Evolutionary conservation across 2,888 invertebrate genomes (phyloP), one percentile per base, ranked within the genome.

Genomic region (Himalopsyche anomala): DNA sequence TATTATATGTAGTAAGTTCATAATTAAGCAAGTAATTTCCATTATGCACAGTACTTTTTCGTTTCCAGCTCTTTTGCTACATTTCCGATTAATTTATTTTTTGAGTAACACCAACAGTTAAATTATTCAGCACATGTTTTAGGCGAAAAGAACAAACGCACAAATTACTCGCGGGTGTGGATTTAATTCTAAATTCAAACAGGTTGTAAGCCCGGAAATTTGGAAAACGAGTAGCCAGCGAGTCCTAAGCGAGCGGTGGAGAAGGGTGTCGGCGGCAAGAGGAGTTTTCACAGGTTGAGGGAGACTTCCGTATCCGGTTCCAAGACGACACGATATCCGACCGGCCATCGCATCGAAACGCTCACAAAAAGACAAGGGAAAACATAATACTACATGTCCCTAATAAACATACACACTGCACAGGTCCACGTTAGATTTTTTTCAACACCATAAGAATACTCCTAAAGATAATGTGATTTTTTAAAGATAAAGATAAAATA

Each of bases 151-250:
- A 62, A 62, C 62, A 19, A 19, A n/a, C 62, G 62, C 15, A 51
- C 51, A 51, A 28, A 62, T 62, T 62, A 9, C 15, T 19, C 19
- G 15, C 15, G 62, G 28, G 19, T 28, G 19, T 62, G 62, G 19
- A 28, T 62, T 19, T 9, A n/a, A 62, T 62, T 62, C 62, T 62
- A 62, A 62, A 62, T 62, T 62, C 62, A 62, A 62, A 62, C 62
- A 62, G 62, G 62, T 62, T 62, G 62, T n/a, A 6, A 19, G n/a
- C 62, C 62, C 62, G 19, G 62, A 62, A 62, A 62, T 62, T 62
- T 11, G 15, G 62, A 62, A 62, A 19, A 62, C 62, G 62, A 51
- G 19, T 62, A n/a, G 62, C 19, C 8, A 8, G 28, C 19, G 62
- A 55, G 62, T 19, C 1, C 8, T 19, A 9, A 4, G 19, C 19